Evolutionary conservation across 2,113 vertebrate genomes (phyloP), one percentile per base, ranked within the genome.

Genomic region (Alethe diademata): DNA sequence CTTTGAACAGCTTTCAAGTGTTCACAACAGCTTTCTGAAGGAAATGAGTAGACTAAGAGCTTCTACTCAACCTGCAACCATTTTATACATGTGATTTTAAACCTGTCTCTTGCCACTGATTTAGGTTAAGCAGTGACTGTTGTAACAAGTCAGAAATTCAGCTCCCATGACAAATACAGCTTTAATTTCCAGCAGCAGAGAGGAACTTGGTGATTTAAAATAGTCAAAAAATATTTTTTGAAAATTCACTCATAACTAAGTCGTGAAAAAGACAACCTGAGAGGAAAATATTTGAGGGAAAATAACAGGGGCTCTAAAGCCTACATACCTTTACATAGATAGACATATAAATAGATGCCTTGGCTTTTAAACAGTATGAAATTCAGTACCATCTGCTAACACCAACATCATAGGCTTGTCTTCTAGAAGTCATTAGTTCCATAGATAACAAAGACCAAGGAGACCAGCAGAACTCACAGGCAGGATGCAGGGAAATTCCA

Each of bases 271-370:
- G 24, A 54, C 25, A 73, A 6, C 8, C 11, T 8, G 19, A 61
- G 24, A 78, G 9, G 4, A 42, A 70, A 65, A 76, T 25, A 54
- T 35, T 31, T 45, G 33, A 86, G 26, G 24, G 16, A 83, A 71
- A 83, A 45, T 35, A 86, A 78, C 1, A 2, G 18, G 22, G 54
- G 14, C 17, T 83, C 24, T 65, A 82, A 72, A 83, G 23, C 12
- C 53, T 58, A 45, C 2, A 6, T 4, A 56, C 6, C 4, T 84
- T 70, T 80, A 61, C 0, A 1, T 2, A 54, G 18, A 60, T 1
- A 35, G 38, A 62, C 16, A 45, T 2, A 7, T 12, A 65, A 83
- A 67, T 11, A 61, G 16, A 11, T 60, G 58, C 19, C 25, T 79
- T 56, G 35, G 14, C 16, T 88, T 95, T 57, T 72, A 33, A 89